These are phyloP conservation scores for Thalassoma bifasciatum DNA, from an alignment of 2,113 vertebrate species.

Conservation along the genomic window DNA sequence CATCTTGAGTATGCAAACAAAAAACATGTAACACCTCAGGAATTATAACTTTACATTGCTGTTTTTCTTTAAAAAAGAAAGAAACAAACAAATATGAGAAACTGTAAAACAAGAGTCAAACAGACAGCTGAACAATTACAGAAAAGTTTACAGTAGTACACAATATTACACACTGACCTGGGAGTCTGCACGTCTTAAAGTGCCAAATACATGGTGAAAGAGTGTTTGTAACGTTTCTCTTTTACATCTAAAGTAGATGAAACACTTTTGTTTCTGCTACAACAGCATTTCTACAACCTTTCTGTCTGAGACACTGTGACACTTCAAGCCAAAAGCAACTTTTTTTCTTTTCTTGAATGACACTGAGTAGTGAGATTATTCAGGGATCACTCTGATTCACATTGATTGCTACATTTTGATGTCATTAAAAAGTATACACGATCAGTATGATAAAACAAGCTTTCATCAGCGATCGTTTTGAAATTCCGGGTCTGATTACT, in stretches of 20 bases:
- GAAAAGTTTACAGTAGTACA: conserved; percentile 83
- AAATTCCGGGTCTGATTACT: background rate
- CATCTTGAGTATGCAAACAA: conserved; percentile 73
- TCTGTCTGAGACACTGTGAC: too few species aligned
- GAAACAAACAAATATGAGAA: conserved; percentile 71
- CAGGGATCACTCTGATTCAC: background rate
- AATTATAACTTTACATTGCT: conserved; percentile 67
- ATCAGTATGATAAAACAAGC: background rate
- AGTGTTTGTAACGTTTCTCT: conserved; percentile 50
- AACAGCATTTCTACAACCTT: conserved; percentile 12
- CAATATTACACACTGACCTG: conserved; percentile 80
- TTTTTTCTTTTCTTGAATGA: background rate
- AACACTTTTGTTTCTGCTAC: conserved; percentile 2
- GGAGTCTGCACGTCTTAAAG: conserved; percentile 58
- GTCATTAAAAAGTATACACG: background rate
- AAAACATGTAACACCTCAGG: conserved; percentile 73
- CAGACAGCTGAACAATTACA: conserved; percentile 77
- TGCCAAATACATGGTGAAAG: conserved; percentile 74
- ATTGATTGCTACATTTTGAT: conserved; percentile 2
- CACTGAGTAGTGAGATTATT: too few species aligned
- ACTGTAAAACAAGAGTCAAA: conserved; percentile 73
- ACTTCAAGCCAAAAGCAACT: conserved; percentile 12
- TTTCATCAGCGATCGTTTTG: background rate
- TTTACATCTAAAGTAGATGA: conserved; percentile 33
- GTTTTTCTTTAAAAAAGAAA: conserved; percentile 68